A percentile compares a stretch with the other conserved stretches of the same genome.
These are phyloP conservation scores for Sarcophilus harrisii DNA, from an alignment of 2,797 vertebrate genomes.

Conservation along the genomic window DNA sequence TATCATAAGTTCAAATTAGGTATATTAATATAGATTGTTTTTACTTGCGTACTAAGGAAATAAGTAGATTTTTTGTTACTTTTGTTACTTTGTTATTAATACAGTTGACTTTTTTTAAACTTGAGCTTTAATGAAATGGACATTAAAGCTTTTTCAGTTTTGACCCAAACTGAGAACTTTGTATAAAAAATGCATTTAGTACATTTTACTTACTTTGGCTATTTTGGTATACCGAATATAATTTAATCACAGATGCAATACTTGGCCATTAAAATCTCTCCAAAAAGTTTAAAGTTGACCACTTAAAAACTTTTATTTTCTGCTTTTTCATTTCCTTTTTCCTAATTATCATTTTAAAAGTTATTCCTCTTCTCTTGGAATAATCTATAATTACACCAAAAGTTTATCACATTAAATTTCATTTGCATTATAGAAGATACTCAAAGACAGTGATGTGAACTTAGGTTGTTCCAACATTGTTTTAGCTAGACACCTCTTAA, in stretches of 20 bases:
- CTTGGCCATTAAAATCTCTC: conserved; percentile 42
- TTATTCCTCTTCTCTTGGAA: conserved; percentile 30
- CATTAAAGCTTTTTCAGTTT: conserved; percentile 31
- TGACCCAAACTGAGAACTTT: conserved; percentile 54
- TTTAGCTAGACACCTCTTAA: conserved; percentile 19
- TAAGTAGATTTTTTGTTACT: not conserved
- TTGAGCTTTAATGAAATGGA: conserved; percentile 19
- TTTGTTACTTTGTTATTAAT: not conserved
- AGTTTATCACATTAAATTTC: conserved; percentile 34
- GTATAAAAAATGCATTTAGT: conserved; percentile 1
- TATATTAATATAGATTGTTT: conserved; percentile 24
- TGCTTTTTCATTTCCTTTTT: conserved; percentile 15
- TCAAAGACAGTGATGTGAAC: conserved; percentile 22
- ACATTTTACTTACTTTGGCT: conserved; percentile 33
- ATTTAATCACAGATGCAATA: conserved; percentile 39
- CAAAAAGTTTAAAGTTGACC: not conserved
- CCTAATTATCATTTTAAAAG: conserved; percentile 27
- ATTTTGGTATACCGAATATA: conserved; percentile 38
- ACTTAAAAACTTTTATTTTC: conserved; percentile 26
- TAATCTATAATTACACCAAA: conserved; percentile 36
- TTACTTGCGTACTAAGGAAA: conserved; percentile 27
- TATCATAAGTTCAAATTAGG: not conserved
- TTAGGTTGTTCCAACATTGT: conserved; percentile 29
- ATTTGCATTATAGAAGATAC: conserved; percentile 48
- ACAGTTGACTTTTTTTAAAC: conserved; percentile 36